phyloP scores from a whole-genome alignment of 2,888 invertebrate species.

The Taphrorychus bicolor region DNA sequence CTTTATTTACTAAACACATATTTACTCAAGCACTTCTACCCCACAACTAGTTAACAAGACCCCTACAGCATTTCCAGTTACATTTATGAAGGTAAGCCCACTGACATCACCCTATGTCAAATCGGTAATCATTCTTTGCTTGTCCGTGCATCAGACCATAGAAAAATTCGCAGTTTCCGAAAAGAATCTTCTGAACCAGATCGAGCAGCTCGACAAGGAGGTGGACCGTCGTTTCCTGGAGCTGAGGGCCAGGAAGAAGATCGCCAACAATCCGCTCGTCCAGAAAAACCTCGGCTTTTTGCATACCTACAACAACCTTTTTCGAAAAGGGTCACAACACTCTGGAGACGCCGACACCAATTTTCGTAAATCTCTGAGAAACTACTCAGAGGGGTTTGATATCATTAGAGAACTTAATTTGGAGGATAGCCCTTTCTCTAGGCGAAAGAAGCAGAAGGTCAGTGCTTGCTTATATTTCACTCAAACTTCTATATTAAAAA shows the following conservation, averaged over 20 bases:
- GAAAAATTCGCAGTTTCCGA: constrained; percentile 49
- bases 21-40: not conserved
- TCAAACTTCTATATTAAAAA: no score
- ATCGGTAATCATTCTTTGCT: constrained; percentile 2
- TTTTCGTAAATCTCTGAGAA: constrained; percentile 54
- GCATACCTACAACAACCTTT: constrained; percentile 43
- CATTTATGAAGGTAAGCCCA: constrained; percentile 24
- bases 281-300: constrained; percentile 47
- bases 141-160: constrained; percentile 43
- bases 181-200: constrained; percentile 37
- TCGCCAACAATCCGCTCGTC: constrained; percentile 45
- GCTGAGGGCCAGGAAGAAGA: constrained; percentile 39
- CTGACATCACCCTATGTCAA: constrained; percentile 34
- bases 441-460: no score
- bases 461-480: constrained; percentile 11
- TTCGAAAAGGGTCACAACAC: not conserved
- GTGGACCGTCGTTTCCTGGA: constrained; percentile 36
- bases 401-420: constrained; percentile 45
- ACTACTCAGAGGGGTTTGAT: constrained; percentile 51
- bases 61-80: no score
- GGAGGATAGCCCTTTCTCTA: no score
- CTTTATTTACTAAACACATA: no score
- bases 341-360: constrained; percentile 54
- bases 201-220: constrained; percentile 31
- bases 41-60: not conserved